Conservation (phyloP, 2,888 invertebrate genomes). For the Nasonovia ribisnigri region DNA sequence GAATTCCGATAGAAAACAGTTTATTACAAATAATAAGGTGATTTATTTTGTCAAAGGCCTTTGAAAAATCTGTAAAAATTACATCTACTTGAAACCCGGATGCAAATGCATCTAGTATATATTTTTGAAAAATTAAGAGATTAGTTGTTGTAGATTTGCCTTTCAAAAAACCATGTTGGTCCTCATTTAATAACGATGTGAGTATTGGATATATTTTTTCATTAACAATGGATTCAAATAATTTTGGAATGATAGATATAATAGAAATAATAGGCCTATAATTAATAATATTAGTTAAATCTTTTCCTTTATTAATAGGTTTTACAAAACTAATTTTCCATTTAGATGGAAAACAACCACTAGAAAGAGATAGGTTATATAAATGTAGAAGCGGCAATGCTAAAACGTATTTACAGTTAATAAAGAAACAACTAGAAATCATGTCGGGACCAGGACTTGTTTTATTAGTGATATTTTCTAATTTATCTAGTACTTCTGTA, state of each 20-base stretch:
- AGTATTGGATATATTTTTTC: background rate
- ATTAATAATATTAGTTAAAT: background rate
- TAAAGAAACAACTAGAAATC: no score
- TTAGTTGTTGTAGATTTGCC: no score
- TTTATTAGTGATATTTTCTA: no score
- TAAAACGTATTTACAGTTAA: background rate
- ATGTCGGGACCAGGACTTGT: slow-evolving; percentile 10
- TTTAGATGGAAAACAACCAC: no score
- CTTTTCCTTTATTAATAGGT: background rate
- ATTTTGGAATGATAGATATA: background rate
- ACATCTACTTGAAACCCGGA: background rate
- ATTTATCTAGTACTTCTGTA: no score
- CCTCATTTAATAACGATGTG: background rate
- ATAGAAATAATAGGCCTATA: background rate
- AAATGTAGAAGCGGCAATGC: background rate
- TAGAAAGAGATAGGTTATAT: no score
- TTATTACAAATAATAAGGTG: background rate
- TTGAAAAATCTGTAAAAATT: background rate
- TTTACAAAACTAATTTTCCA: background rate
- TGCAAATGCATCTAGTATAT: background rate
- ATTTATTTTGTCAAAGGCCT: background rate
- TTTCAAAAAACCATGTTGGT: background rate
- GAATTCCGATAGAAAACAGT: background rate
- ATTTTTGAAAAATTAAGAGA: background rate
- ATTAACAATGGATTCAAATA: background rate